Base-by-base conservation (phyloP, 2,113 vertebrate genomes). In the Elaphurus davidianus region DNA sequence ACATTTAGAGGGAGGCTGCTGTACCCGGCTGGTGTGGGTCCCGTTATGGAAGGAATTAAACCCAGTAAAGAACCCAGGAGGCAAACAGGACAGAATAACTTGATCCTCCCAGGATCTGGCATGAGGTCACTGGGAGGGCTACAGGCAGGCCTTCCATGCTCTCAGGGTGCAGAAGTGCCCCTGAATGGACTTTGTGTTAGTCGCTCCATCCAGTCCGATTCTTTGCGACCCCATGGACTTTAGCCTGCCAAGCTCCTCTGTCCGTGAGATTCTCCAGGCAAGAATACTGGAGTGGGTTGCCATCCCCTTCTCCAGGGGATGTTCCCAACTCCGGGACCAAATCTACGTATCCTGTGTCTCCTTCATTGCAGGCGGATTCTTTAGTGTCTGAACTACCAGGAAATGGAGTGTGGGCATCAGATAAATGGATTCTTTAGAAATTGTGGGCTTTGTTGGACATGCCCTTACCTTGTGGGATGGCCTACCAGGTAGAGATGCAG, bases 11-110 rank as follows among this genome's bases (percentile, higher is more conserved):
- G 55, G 67, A 25, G 54, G 50, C 59, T 13, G 54, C 40, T n/a
- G 8, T 7, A 28, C 7, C 0, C 0, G 1, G 55, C n/a, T 40
- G 47, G 12, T 33, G 9, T 15, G 45, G 23, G 30, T 84, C 54
- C 45, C 30, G 30, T 28, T 28, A 23, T 43, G 28, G 52, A 81
- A 81, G 23, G 40, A 50, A 67, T 40, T n/a, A 91, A 83, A 27
- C 52, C 76, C 36, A 47, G 9, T 23, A 6, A 43, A 28, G 45
- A 15, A 7, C 45, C 87, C 54, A 33, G 43, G 43, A 36, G 15
- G 23, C 55, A 55, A 36, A 9, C 25, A 21, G 4, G 55, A 55
- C 28, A 79, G 33, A 54, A 27, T 47, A 23, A 40, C 19, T 6
- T 43, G 3, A 57, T 33, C 11, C 43, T 90, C 25, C 86, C 14